Conservation (phyloP, 2,797 vertebrate species). For the Clarias fuscus region DNA sequence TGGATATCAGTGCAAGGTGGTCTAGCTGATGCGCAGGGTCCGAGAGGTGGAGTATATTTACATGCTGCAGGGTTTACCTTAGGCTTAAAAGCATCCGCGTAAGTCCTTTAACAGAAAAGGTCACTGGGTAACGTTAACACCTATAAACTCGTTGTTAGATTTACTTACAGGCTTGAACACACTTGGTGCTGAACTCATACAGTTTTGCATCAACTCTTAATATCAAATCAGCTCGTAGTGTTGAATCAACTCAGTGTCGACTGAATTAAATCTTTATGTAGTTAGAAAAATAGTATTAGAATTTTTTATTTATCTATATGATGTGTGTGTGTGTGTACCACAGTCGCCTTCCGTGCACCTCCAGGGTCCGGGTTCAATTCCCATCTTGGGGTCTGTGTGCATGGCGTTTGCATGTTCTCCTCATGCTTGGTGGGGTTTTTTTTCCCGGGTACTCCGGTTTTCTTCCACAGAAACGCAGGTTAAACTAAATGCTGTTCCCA, state of each 20-base stretch:
- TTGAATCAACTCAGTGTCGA: not conserved
- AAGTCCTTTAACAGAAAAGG: not conserved
- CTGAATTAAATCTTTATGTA: not conserved
- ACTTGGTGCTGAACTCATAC: not conserved
- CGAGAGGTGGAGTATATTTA: slow-evolving; percentile 67
- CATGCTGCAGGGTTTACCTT: not conserved
- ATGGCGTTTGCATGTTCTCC: too few relatives aligned
- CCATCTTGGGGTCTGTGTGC: too few relatives aligned
- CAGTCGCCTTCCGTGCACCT: too few relatives aligned
- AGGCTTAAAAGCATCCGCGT: not conserved
- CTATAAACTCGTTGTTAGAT: not conserved
- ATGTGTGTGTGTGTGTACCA: too few relatives aligned
- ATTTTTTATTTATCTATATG: too few relatives aligned
- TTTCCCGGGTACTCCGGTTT: too few relatives aligned
- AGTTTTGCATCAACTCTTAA: not conserved
- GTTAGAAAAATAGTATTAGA: not conserved
- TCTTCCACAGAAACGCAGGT: too few relatives aligned
- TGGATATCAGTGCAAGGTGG: slow-evolving; percentile 50
- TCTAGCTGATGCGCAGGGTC: slow-evolving; percentile 73
- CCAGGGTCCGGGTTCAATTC: too few relatives aligned
- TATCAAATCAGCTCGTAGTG: not conserved
- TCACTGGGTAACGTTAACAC: not conserved
- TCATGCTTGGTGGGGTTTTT: too few relatives aligned
- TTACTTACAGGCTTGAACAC: not conserved
- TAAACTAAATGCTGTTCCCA: too few relatives aligned